phyloP scores from a whole-genome alignment of 2,113 vertebrate species.

The Progne subis region DNA sequence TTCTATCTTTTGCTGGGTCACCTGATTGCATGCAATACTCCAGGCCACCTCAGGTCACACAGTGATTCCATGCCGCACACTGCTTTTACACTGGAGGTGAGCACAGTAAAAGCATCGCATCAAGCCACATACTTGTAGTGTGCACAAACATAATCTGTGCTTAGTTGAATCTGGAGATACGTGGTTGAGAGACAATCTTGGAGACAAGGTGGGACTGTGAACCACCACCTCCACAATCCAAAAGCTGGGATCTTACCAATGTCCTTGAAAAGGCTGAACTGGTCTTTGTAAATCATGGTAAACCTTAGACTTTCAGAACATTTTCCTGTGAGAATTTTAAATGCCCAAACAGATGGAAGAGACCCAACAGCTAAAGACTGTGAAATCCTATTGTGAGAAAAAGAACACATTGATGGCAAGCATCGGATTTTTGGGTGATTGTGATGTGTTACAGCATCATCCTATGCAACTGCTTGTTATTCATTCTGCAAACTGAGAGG shows the following conservation, averaged over 20 bases:
- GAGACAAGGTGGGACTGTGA: background rate
- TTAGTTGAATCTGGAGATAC: background rate
- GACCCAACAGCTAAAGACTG: background rate
- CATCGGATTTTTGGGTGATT: background rate
- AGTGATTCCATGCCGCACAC: background rate
- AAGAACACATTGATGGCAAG: background rate
- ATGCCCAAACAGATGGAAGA: background rate
- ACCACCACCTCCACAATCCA: background rate
- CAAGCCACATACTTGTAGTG: background rate
- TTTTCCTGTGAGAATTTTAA: background rate
- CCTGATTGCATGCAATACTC: background rate
- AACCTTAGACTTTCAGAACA: background rate
- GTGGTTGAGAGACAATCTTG: fast-evolving
- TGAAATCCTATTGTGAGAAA: background rate
- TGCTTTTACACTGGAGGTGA: background rate
- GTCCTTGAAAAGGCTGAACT: background rate
- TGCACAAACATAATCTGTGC: background rate
- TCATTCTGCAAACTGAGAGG: background rate
- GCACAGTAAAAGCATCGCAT: background rate
- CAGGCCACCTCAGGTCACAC: background rate
- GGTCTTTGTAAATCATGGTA: background rate
- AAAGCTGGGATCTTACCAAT: background rate
- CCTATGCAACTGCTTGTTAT: background rate
- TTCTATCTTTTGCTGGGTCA: background rate
- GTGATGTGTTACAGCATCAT: background rate